phyloP scores from a whole-genome alignment of 2,113 vertebrate species.

The Egretta garzetta region DNA sequence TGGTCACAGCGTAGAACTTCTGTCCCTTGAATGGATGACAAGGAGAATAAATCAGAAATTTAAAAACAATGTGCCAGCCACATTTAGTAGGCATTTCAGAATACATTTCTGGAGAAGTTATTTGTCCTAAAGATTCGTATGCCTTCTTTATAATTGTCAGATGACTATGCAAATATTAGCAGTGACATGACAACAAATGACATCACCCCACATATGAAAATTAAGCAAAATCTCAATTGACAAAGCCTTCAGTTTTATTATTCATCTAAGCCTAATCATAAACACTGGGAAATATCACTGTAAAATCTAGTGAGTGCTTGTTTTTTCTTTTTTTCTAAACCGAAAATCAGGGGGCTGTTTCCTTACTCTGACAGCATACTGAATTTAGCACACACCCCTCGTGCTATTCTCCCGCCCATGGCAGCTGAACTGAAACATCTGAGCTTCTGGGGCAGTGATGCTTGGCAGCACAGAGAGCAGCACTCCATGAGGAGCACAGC shows the following conservation, averaged over 20 bases:
- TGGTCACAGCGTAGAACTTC: neutral
- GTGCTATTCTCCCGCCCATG: neutral
- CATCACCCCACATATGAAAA: conserved; percentile 2
- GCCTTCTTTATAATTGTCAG: neutral
- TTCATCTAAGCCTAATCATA: neutral
- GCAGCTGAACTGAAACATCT: neutral
- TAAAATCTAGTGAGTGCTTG: neutral
- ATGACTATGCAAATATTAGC: conserved; percentile 49
- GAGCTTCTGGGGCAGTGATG: neutral
- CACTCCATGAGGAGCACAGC: neutral
- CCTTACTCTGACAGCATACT: neutral
- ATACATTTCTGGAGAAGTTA: neutral
- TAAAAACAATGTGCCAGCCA: neutral
- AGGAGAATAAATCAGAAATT: neutral
- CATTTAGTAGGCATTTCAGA: conserved; percentile 8
- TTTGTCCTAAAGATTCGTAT: neutral
- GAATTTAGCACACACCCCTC: neutral
- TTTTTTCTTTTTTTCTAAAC: neutral
- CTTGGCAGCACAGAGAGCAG: neutral
- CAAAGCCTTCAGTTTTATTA: neutral
- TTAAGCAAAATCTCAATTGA: conserved; percentile 23
- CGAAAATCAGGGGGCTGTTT: neutral
- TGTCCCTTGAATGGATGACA: neutral
- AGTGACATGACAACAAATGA: conserved; percentile 34
- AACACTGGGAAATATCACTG: conserved; percentile 3